phyloP scores from a whole-genome alignment of 2,888 invertebrate genomes.

The Biston betularia region DNA sequence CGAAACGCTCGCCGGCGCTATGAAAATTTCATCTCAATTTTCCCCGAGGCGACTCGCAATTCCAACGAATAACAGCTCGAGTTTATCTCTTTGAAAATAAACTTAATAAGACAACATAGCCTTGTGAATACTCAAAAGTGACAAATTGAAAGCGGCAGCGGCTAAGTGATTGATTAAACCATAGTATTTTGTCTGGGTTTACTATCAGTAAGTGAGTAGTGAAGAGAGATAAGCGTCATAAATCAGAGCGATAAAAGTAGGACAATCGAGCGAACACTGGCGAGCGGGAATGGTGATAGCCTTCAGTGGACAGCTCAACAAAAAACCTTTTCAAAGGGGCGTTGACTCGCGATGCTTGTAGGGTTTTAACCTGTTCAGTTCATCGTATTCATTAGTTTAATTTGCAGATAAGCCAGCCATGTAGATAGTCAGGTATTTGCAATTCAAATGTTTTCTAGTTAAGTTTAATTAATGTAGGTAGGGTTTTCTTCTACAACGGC shows the following conservation, averaged over 20 bases:
- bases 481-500: slow-evolving; percentile 7
- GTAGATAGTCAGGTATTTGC: slow-evolving; percentile 31
- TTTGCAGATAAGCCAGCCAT: slow-evolving; percentile 30
- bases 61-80: slow-evolving; percentile 37
- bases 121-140: slow-evolving; percentile 54
- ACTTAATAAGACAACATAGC: slow-evolving; percentile 51
- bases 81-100: slow-evolving; percentile 51
- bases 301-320: slow-evolving; percentile 35
- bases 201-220: slow-evolving; percentile 63
- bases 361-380: slow-evolving; percentile 29
- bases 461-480: slow-evolving; percentile 27
- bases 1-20: slow-evolving; percentile 32
- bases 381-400: slow-evolving; percentile 38
- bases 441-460: slow-evolving; percentile 32
- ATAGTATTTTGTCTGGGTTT: slow-evolving; percentile 65
- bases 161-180: slow-evolving; percentile 74
- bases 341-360: slow-evolving; percentile 37
- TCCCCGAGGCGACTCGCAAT: slow-evolving; percentile 30
- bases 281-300: slow-evolving; percentile 43
- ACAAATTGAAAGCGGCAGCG: slow-evolving; percentile 68
- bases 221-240: slow-evolving; percentile 71
- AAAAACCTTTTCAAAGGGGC: slow-evolving; percentile 40
- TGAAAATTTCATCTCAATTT: slow-evolving; percentile 43
- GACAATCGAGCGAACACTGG: slow-evolving; percentile 47
- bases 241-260: slow-evolving; percentile 74